These are phyloP conservation scores for Elysia crispata DNA, from an alignment of 2,888 invertebrate species.

Conservation along the genomic window DNA sequence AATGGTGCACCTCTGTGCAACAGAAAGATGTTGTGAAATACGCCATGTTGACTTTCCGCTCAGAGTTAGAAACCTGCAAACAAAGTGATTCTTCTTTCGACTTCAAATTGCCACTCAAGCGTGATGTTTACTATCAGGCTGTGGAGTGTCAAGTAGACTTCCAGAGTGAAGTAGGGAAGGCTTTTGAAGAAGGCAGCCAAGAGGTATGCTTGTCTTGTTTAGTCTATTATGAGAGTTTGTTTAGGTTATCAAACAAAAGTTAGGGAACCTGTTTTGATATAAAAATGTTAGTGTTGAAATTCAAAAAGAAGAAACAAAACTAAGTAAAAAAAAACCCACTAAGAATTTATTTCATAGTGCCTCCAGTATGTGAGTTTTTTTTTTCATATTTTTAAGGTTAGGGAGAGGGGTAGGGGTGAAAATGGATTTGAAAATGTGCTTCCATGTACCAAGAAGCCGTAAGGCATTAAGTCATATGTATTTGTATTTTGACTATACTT, in stretches of 20 bases:
- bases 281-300: too few relatives aligned
- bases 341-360: too few relatives aligned
- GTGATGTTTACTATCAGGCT: constrained; percentile 24
- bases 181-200: constrained; percentile 19
- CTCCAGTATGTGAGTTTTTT: too few relatives aligned
- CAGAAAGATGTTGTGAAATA: constrained; percentile 37
- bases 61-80: not conserved
- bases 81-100: not conserved
- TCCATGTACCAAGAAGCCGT: too few relatives aligned
- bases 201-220: not conserved
- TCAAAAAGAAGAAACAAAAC: too few relatives aligned
- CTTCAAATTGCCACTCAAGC: constrained; percentile 3
- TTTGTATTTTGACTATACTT: not conserved
- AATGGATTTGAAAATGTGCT: too few relatives aligned
- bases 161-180: not conserved
- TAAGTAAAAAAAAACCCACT: too few relatives aligned
- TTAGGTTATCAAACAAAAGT: too few relatives aligned
- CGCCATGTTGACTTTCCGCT: not conserved
- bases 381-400: too few relatives aligned
- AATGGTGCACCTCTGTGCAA: constrained; percentile 35
- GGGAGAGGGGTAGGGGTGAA: too few relatives aligned
- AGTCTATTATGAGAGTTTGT: not conserved
- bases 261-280: too few relatives aligned
- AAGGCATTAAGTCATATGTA: too few relatives aligned
- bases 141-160: not conserved